A percentile compares a stretch with the other conserved stretches of the same genome.
phyloP scores from a whole-genome alignment of 2,888 invertebrate species.

The Polydrusus cervinus region DNA sequence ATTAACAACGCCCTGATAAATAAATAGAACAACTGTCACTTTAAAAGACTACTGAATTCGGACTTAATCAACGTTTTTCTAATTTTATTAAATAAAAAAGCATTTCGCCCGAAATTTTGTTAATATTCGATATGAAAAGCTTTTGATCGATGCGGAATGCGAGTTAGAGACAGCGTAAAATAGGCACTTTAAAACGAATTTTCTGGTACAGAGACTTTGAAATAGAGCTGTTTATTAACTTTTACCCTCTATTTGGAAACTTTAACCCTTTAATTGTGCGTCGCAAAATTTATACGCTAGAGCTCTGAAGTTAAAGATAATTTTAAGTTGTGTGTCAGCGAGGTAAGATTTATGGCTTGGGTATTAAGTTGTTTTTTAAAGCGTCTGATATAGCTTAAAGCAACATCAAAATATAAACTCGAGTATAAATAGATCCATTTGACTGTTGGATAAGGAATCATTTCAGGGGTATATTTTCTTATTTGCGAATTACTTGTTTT shows the following conservation, averaged over 20 bases:
- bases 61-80: too few relatives aligned
- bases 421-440: too few relatives aligned
- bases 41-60: too few relatives aligned
- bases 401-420: too few relatives aligned
- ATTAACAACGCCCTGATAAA: too few relatives aligned
- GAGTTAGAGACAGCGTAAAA: slow-evolving; percentile 57
- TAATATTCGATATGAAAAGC: slow-evolving; percentile 22
- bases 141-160: slow-evolving; percentile 56
- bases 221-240: slow-evolving; percentile 60
- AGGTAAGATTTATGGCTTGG: slow-evolving; percentile 35
- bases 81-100: not conserved
- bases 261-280: slow-evolving; percentile 52
- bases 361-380: slow-evolving; percentile 21
- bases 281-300: slow-evolving; percentile 48
- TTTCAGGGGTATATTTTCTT: too few relatives aligned
- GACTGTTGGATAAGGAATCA: too few relatives aligned
- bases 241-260: slow-evolving; percentile 54
- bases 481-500: too few relatives aligned
- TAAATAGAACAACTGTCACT: too few relatives aligned
- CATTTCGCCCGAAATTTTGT: not conserved
- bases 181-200: slow-evolving; percentile 59
- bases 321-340: slow-evolving; percentile 45
- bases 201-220: slow-evolving; percentile 60
- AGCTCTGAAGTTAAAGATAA: slow-evolving; percentile 39
- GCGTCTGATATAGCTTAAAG: not conserved